phyloP scores from a whole-genome alignment of 2,888 invertebrate species.

The Lycia hirtaria region DNA sequence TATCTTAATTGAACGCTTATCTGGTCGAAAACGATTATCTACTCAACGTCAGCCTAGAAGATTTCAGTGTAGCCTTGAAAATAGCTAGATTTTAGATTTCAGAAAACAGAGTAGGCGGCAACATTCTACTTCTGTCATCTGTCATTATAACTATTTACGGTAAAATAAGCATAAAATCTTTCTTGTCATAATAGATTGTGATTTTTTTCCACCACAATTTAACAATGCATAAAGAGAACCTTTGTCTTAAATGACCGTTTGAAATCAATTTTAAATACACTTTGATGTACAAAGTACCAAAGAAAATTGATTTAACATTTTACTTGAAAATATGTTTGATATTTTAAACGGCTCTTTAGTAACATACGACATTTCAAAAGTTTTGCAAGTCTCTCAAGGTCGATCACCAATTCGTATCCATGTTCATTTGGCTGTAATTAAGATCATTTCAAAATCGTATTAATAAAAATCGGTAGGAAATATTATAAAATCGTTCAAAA shows the following conservation, averaged over 20 bases:
- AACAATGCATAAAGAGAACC: not conserved
- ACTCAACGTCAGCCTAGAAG: too few relatives aligned
- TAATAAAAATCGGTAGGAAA: not conserved
- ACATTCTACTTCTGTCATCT: too few relatives aligned
- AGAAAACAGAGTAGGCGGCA: too few relatives aligned
- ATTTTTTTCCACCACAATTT: not conserved
- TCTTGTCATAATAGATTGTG: too few relatives aligned
- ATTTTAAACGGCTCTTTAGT: conserved; percentile 1
- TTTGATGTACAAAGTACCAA: not conserved
- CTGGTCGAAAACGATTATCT: too few relatives aligned
- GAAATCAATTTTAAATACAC: not conserved
- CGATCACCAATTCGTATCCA: not conserved
- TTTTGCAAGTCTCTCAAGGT: conserved; percentile 14
- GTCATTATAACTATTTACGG: too few relatives aligned
- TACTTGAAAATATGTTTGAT: not conserved
- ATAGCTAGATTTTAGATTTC: too few relatives aligned
- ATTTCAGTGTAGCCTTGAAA: too few relatives aligned
- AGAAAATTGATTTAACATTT: not conserved
- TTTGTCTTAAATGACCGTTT: not conserved
- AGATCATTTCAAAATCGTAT: conserved; percentile 3
- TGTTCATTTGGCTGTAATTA: conserved; percentile 24
- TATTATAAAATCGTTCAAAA: not conserved
- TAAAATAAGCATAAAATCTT: too few relatives aligned
- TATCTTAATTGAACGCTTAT: too few relatives aligned
- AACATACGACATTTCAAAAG: conserved; percentile 8